Evolutionary conservation across 2,113 vertebrate genomes (phyloP), one percentile per base, ranked within the genome.

Genomic region (Struthidea cinerea): DNA sequence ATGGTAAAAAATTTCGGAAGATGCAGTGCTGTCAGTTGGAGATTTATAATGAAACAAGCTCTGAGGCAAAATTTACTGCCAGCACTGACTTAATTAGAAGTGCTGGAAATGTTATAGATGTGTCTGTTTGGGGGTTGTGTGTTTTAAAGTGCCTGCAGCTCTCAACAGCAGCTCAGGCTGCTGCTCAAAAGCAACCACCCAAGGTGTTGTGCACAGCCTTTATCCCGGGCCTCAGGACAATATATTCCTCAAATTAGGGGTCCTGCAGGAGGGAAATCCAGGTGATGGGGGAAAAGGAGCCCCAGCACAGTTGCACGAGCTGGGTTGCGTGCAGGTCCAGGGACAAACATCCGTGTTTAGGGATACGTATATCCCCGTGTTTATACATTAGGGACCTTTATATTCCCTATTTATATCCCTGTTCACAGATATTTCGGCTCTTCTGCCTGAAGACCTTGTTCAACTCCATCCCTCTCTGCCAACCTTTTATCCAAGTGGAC

Each of bases 61-160:
- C 70, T 65, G 91, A 94, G 80, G 94, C 17, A 56, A 93, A 94
- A 97, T 95, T 95, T 90, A 55, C 93, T 95, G 82, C 76, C 78
- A 71, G 75, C 75, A 27, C 77, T 50, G 60, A 42, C 52, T 94
- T 95, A 69, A 96, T 96, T 94, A 77, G 84, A 91, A 95, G 75
- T 80, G 89, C 56, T 93, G 92, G 77, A 84, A 37, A 37, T n/a
- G 67, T 76, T 88, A 20, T 13, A 5, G 50, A 39, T 44, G 63
- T 49, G 53, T 21, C 53, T 85, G n/a, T 50, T 73, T 77, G 71
- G 23, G 42, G 61, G 37, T 1, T 46, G 61, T 61, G 7, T 33
- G 4, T 76, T 69, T 67, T 53, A 80, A 90, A 64, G 11, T 46
- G 64, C 79, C 68, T 39, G 74, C 33, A 80, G 78, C 63, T 80